A percentile compares a stretch with the other conserved stretches of the same genome.
These are phyloP conservation scores for Gallinago nigripennis DNA, from an alignment of 2,797 vertebrate genomes.

Conservation along the genomic window DNA sequence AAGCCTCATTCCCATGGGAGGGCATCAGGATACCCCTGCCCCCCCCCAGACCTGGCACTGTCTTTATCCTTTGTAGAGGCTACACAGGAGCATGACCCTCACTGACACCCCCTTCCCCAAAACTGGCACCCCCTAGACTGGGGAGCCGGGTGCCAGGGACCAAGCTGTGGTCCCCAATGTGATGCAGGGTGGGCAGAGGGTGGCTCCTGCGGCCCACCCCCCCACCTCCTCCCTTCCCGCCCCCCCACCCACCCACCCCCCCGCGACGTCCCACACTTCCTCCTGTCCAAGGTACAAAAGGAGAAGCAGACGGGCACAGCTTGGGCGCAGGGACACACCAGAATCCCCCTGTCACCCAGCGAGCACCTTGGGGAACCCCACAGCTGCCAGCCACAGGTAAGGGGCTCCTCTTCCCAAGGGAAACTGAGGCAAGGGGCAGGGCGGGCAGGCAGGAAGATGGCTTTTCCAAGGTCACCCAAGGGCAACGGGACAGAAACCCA, in stretches of 20 bases:
- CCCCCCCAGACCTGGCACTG: background rate
- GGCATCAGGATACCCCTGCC: background rate
- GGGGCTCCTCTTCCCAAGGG: background rate
- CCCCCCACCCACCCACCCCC: background rate
- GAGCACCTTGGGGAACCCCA: fast-evolving
- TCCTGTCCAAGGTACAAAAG: constrained; percentile 20
- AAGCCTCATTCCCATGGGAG: background rate
- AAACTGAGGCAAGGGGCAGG: background rate
- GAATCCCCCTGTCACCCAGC: background rate
- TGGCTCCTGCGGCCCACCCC: background rate
- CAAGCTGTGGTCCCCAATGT: background rate
- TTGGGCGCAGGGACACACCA: background rate
- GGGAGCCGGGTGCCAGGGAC: fast-evolving
- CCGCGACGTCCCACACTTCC: background rate
- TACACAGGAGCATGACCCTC: background rate
- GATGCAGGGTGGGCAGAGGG: background rate
- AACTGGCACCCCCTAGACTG: background rate
- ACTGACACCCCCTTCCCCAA: background rate
- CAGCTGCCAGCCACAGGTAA: constrained; percentile 16
- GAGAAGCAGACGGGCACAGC: background rate
- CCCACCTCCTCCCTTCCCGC: background rate
- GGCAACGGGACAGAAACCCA: fast-evolving
- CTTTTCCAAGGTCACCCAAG: background rate
- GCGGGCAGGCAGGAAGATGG: background rate
- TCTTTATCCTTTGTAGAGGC: background rate